Percentiles rank a stretch among this genome's conserved stretches.
Conservation (phyloP, 1,140 invertebrate species). For the Phortica variegata region DNA sequence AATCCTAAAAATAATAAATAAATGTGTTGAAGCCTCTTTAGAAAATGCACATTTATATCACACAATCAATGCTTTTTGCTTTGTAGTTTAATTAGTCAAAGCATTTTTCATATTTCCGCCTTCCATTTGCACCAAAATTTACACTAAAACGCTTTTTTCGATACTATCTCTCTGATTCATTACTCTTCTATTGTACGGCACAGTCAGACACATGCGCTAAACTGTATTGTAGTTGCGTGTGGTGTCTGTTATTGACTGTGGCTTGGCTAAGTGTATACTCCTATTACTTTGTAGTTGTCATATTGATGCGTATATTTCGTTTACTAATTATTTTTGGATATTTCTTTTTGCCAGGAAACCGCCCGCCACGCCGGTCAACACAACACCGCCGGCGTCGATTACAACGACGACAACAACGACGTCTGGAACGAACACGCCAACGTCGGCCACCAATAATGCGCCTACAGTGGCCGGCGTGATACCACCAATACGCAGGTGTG, state of each 20-base stretch:
- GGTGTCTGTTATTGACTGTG: too few species aligned
- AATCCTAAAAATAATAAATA: background rate
- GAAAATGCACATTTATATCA: too few species aligned
- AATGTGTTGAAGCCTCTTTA: too few species aligned
- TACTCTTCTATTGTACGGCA: too few species aligned
- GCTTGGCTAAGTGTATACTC: too few species aligned
- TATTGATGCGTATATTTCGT: too few species aligned
- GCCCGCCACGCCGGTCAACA: constrained; percentile 28
- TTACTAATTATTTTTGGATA: too few species aligned
- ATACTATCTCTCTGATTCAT: too few species aligned
- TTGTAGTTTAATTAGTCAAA: constrained; percentile 26
- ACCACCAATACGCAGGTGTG: constrained; percentile 50
- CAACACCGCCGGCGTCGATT: constrained; percentile 21
- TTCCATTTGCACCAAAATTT: constrained; percentile 34
- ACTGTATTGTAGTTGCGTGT: too few species aligned
- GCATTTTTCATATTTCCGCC: constrained; percentile 18
- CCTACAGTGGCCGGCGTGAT: constrained; percentile 17
- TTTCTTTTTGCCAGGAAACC: constrained; percentile 28
- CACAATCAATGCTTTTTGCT: constrained; percentile 38
- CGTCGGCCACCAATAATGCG: constrained; percentile 22
- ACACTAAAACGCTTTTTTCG: too few species aligned
- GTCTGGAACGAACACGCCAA: constrained; percentile 30
- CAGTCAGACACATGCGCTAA: too few species aligned
- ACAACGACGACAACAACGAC: constrained; percentile 30
- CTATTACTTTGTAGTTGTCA: too few species aligned